Evolutionary conservation across 1,140 invertebrate species (phyloP), one percentile per base, ranked within the genome.

Genomic region (Whitmania pigra): DNA sequence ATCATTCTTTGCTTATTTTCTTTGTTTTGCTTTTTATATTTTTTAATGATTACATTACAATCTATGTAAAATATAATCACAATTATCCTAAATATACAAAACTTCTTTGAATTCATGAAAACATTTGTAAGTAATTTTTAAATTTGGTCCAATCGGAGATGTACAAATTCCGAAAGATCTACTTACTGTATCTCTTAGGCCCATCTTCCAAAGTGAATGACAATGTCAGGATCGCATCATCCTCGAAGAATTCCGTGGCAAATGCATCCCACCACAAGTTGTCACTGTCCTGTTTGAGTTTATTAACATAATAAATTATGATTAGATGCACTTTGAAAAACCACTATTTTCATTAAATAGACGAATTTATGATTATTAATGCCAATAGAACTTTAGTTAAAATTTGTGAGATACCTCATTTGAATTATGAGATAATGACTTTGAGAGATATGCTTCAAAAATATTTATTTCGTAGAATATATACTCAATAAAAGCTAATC

Each of bases 211-310:
- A 86, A 85, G 92, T 96, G 84, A 97, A 96, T 55, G 93, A 89
- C 75, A 99, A 87, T 15, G 94, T 97, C 72, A 99, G 85, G 67
- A 90, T 92, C 72, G 95, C 93, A 84, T 98, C 94, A 81, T 98
- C 94, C 85, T 98, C 94, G 84, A 99, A 99, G 85, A 99, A 99
- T 83, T 98, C 94, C 72, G 91, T 97, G 76, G 93, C 92, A 85
- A 99, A 98, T 57, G 93, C 90, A 84, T 98, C 95, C 94, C 94
- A 99, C 95, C 95, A 99, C 75, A 95, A 86, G 84, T 95, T 97
- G 85, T 97, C 94, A 85, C 92, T 94, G 78, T 97, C 92, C 91
- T 94, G 77, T 13, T 78, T 77, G 31, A 3, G 71, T 40, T 83
- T 72, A 86, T 85, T 71, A 77, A 75, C 73, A 73, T 7, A 69